Base-by-base conservation (phyloP, 2,113 vertebrate species). In the Prinia subflava region DNA sequence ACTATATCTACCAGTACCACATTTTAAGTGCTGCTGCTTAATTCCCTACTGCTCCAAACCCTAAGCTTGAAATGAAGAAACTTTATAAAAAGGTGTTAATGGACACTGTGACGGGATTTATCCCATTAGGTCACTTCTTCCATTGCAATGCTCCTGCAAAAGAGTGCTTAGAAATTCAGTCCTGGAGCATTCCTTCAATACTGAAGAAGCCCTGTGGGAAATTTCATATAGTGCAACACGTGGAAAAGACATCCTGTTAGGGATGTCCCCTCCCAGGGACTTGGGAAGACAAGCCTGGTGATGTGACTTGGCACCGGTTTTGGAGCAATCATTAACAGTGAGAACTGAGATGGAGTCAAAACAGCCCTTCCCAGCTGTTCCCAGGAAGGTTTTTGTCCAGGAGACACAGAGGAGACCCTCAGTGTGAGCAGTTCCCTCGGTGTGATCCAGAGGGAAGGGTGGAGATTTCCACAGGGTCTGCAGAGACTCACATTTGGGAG, bases 141-240 rank as follows among this genome's bases (percentile, higher is more conserved):
- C 25, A 24, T 41, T 30, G 49, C 13, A 44, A 56, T 19, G 44
- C 7, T 65, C 37, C 50, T 57, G n/a, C n/a, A 77, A 77, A 92
- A 57, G 13, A 53, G 9, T 57, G 74, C 53, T 60, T 14, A 44
- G 12, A 65, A 67, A 42, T 37, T 53, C 39, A 62, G 2, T 62
- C 42, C 50, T 37, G 19, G 17, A 78, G 27, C 71, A 82, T 67
- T 28, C 49, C 15, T 79, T 65, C 25, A 46, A n/a, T 33, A 22
- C n/a, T 70, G 47, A 39, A 37, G 78, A 76, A 92, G 42, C 4
- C 5, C n/a, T 67, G 4, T n/a, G 74, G 63, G 52, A 37, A 85
- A 30, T 16, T n/a, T 15, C 14, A 24, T 5, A 13, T 7, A 41
- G 35, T 39, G 10, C 7, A 88, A 42, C 20, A 21, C 0, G 0